These are phyloP conservation scores for Tretioscincus oriximinensis DNA, from an alignment of 2,113 vertebrate species.

Conservation along the genomic window DNA sequence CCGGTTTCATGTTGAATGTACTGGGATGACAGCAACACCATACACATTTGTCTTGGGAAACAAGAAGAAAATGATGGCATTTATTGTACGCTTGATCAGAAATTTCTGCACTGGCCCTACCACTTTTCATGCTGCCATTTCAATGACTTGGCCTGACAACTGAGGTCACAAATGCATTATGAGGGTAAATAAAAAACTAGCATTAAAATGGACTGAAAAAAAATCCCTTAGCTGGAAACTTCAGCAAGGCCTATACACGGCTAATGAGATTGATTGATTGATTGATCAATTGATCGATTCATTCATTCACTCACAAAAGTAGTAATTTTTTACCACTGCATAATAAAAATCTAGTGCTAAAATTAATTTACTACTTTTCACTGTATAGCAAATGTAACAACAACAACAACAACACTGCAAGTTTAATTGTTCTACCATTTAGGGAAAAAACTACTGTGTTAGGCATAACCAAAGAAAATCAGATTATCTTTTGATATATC, in stretches of 20 bases:
- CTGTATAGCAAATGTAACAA: background rate
- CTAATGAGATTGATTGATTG: constrained; percentile 26
- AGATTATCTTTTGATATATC: no score
- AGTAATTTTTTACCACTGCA: constrained; percentile 30
- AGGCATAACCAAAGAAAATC: no score
- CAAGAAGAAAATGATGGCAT: constrained; percentile 30
- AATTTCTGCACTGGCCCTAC: constrained; percentile 18
- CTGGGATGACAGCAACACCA: background rate
- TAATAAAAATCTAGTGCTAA: background rate
- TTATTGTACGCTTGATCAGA: constrained; percentile 21
- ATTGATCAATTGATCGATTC: no score
- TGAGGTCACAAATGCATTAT: constrained; percentile 51
- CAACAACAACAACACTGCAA: no score
- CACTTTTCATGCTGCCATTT: constrained; percentile 45
- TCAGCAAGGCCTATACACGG: constrained; percentile 45
- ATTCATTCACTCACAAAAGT: no score
- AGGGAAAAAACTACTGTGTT: no score
- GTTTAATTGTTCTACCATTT: no score
- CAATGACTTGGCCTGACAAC: constrained; percentile 37
- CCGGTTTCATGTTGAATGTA: constrained; percentile 28
- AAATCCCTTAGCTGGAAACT: constrained; percentile 53
- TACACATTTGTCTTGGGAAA: constrained; percentile 35
- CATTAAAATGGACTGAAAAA: constrained; percentile 42
- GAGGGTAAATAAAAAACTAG: constrained; percentile 38
- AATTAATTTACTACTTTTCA: background rate